phyloP scores from a whole-genome alignment of 2,113 vertebrate species.

The Gracilinanus agilis region DNA sequence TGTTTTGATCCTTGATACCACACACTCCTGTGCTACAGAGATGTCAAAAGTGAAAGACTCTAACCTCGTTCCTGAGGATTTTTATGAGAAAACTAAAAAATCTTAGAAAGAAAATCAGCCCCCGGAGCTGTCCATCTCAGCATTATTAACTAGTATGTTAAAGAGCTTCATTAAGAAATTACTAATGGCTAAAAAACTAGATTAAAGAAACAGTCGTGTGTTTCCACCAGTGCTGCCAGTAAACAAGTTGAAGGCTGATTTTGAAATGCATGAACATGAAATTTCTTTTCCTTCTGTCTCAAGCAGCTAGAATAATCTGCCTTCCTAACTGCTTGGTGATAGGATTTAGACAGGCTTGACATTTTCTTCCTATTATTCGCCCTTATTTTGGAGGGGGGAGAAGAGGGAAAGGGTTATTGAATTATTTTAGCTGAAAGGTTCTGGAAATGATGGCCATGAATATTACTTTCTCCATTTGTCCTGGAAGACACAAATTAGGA shows the following conservation, averaged over 20 bases:
- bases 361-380: background rate
- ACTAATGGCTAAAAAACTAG: constrained; percentile 1
- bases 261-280: constrained; percentile 50
- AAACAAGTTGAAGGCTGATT: constrained; percentile 60
- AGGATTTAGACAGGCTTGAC: constrained; percentile 30
- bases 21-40: background rate
- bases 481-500: background rate
- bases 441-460: background rate
- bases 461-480: constrained; percentile 7
- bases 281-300: constrained; percentile 62
- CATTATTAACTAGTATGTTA: background rate
- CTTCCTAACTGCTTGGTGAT: constrained; percentile 26
- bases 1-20: background rate
- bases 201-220: constrained; percentile 16
- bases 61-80: fast-evolving
- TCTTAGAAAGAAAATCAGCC: background rate
- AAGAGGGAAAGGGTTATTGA: fast-evolving
- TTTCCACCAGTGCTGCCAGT: constrained; percentile 55
- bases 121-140: background rate
- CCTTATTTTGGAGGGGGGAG: background rate
- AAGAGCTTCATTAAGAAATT: constrained; percentile 51
- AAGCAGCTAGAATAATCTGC: constrained; percentile 39
- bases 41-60: background rate
- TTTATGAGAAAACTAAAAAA: constrained; percentile 39
- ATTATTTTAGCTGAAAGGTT: constrained; percentile 10